These are phyloP conservation scores for Graptemys geographica DNA, from an alignment of 2,797 vertebrate species.

Conservation along the genomic window DNA sequence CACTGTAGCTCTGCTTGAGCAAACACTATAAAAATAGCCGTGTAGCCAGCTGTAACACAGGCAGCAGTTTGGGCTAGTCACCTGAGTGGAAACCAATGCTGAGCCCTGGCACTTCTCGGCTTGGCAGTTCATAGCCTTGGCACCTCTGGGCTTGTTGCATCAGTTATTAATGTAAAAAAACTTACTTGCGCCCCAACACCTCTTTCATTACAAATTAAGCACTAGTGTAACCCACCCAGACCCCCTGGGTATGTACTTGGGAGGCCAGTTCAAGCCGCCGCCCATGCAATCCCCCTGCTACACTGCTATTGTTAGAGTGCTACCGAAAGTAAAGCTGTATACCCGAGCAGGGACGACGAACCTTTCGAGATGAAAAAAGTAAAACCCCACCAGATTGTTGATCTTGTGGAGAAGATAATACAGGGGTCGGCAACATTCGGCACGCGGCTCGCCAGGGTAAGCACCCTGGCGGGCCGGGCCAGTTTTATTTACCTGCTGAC, in stretches of 20 bases:
- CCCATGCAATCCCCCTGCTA: not conserved
- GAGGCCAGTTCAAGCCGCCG: not conserved
- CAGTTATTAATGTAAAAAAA: too few relatives aligned
- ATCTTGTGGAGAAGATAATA: slow-evolving; percentile 42
- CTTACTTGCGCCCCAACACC: too few relatives aligned
- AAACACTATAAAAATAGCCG: not conserved
- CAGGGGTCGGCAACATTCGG: not conserved
- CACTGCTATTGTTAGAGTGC: not conserved
- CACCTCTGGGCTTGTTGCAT: too few relatives aligned
- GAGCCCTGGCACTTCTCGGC: too few relatives aligned
- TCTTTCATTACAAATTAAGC: too few relatives aligned
- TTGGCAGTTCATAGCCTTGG: too few relatives aligned
- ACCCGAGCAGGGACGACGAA: not conserved
- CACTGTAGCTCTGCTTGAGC: not conserved
- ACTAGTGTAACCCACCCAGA: not conserved
- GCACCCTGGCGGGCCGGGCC: too few relatives aligned
- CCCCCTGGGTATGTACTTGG: not conserved
- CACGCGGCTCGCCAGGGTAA: too few relatives aligned
- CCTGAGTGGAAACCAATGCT: not conserved
- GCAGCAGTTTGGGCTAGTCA: not conserved
- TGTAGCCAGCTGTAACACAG: not conserved
- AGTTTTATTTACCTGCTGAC: too few relatives aligned
- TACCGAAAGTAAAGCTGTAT: not conserved
- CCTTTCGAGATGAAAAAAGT: not conserved
- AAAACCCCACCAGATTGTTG: not conserved